Conservation (phyloP, 1,140 invertebrate species). For the Ips nitidus region DNA sequence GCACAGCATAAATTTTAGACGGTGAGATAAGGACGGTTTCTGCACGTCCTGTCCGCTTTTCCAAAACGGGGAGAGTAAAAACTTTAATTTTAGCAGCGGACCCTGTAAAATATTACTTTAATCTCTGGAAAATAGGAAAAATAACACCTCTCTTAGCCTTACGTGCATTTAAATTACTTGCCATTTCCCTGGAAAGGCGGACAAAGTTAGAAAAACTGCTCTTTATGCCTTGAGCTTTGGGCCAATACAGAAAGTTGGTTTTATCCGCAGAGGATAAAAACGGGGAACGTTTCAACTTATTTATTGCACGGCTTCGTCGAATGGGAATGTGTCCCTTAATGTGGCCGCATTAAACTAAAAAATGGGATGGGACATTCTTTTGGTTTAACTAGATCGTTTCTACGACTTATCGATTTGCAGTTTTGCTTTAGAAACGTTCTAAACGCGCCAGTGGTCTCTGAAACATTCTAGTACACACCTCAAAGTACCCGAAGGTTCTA, state of each 20-base stretch:
- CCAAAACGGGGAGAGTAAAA: slow-evolving; percentile 40
- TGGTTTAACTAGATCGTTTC: slow-evolving; percentile 1
- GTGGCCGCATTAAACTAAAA: slow-evolving; percentile 8
- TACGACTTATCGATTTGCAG: background rate
- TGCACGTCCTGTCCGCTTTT: slow-evolving; percentile 43
- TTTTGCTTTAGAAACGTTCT: background rate
- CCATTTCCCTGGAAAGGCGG: slow-evolving; percentile 48
- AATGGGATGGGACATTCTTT: slow-evolving; percentile 5
- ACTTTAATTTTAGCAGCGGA: slow-evolving; percentile 51
- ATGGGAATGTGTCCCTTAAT: slow-evolving; percentile 12
- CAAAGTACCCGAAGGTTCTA: too few relatives aligned
- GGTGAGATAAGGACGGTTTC: slow-evolving; percentile 51
- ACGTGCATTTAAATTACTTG: slow-evolving; percentile 53
- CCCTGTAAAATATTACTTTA: slow-evolving; percentile 53
- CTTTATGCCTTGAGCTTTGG: slow-evolving; percentile 26
- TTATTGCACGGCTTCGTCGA: slow-evolving; percentile 13
- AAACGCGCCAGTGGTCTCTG: too few relatives aligned
- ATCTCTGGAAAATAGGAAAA: slow-evolving; percentile 53
- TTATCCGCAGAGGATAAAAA: slow-evolving; percentile 24
- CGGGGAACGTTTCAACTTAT: slow-evolving; percentile 9
- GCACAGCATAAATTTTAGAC: slow-evolving; percentile 50
- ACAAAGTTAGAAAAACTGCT: slow-evolving; percentile 42
- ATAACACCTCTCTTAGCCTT: slow-evolving; percentile 49
- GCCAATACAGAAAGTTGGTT: slow-evolving; percentile 33
- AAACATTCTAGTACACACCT: too few relatives aligned